A percentile compares a stretch with the other conserved stretches of the same genome.
Evolutionary conservation across 2,113 vertebrate genomes (phyloP).

Genomic region (Propithecus coquereli): DNA sequence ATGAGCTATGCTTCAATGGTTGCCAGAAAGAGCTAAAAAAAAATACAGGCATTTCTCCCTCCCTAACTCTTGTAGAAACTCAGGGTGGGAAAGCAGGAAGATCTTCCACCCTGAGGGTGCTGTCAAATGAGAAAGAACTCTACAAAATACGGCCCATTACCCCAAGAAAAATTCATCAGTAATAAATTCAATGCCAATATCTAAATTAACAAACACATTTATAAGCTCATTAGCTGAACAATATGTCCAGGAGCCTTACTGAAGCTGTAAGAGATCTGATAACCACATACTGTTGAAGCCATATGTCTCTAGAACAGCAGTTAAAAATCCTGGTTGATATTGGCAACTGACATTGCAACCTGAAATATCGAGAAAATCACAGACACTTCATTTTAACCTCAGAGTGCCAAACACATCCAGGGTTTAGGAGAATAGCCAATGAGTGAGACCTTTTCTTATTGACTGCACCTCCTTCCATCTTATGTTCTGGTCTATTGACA

Average conservation of each 20-base stretch:
- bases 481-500: background rate
- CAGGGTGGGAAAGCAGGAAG: background rate
- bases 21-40: slow-evolving; percentile 22
- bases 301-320: background rate
- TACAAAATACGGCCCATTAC: background rate
- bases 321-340: background rate
- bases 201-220: slow-evolving; percentile 45
- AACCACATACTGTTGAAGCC: background rate
- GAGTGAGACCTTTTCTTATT: background rate
- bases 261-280: background rate
- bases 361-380: background rate
- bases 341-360: background rate
- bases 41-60: background rate
- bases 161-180: background rate
- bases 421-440: background rate
- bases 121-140: background rate
- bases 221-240: slow-evolving; percentile 54
- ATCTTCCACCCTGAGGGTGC: background rate
- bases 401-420: background rate
- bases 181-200: slow-evolving; percentile 43
- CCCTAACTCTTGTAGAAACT: background rate
- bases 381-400: background rate
- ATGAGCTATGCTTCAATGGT: background rate
- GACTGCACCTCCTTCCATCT: background rate
- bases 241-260: background rate